Base-by-base conservation (phyloP, 2,797 vertebrate species). In the Acanthiza pusilla region DNA sequence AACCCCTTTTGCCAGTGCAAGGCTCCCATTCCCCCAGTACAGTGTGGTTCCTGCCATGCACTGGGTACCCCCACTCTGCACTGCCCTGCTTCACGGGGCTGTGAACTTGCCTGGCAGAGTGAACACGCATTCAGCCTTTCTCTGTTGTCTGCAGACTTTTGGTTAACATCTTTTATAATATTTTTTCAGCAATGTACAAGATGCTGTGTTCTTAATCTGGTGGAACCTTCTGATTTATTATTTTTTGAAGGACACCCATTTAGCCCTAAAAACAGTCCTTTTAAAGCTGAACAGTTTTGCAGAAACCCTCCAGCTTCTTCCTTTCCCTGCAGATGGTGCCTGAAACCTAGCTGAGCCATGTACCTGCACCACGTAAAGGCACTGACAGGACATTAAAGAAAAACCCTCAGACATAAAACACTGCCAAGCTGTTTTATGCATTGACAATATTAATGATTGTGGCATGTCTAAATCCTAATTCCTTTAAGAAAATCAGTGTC, bases 401-500 rank as follows among this genome's bases (percentile, higher is more conserved):
- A 2, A 4, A 8, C 32, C 54, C 72, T 75, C 82, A 89, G 58
- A 80, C 15, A 74, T 42, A 48, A 90, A 83, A 66, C 22, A 32
- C 32, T 78, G 34, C 48, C 85, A 40, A 77, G 38, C 7, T 72
- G 26, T 63, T 93, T 61, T 72, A 72, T 78, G 26, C 53, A 58
- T 38, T 95, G 67, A 72, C 54, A 82, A 25, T 77, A 80, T 67
- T 85, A 89, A 79, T 77, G 53, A 77, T 26, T 89, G 36, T 55
- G 53, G 50, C 23, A 11, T 65, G 48, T 83, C 65, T 96, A 81
- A 91, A 88, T 67, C 58, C 53, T 36, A 53, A 75, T 71, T 75
- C 42, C 50, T 92, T 72, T 72, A 72, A 72, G 79, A 91, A 92
- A 91, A 85, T 82, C 7, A 3, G 76, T 86, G 80, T 70, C 93